Base-by-base conservation (phyloP, 2,888 invertebrate genomes). In the Drosophila emarginata region DNA sequence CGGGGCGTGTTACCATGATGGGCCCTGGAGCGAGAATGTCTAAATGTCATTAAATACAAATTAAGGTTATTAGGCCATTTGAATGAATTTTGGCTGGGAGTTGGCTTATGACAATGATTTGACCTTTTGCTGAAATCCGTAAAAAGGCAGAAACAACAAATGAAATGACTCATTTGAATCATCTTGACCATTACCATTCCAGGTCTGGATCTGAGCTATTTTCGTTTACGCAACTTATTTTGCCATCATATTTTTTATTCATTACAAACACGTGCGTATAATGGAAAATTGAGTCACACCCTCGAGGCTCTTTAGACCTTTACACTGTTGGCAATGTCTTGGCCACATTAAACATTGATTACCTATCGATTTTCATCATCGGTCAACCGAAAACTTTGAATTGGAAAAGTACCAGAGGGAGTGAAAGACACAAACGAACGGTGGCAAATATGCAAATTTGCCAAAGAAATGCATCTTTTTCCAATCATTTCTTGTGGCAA, bases 401-500 rank as follows among this genome's bases (percentile, higher is more conserved):
- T 67, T 67, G 59, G 71, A 83, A 78, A 76, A 67, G 63, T 67
- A 18, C 11, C 50, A 23, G 36, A 5, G n/a, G 11, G 28, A 28
- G 28, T 4, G 28, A 18, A 40, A 6, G 15, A 40, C 2, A 7
- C 50, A 58, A 61, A 36, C n/a, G 7, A 2, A 39, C 9, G 64
- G 15, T 32, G 66, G 39, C 59, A 36, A 54, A 56, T 53, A 50
- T 66, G 67, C 56, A 76, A 78, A 67, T 78, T 72, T 67, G 72
- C 69, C 53, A 80, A 80, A 64, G 80, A 72, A 80, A 80, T 80
- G 87, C 80, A 83, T 78, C 83, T 86, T 83, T 73, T 80, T 74
- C 68, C 74, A 69, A 28, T 28, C 28, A 28, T 28, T 28, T 28
- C 28, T 28, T 28, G 28, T 28, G 28, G 6, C 28, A 28, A 28